These are phyloP conservation scores for Strigamia maritima DNA, from an alignment of 2,888 invertebrate genomes.

Conservation along the genomic window DNA sequence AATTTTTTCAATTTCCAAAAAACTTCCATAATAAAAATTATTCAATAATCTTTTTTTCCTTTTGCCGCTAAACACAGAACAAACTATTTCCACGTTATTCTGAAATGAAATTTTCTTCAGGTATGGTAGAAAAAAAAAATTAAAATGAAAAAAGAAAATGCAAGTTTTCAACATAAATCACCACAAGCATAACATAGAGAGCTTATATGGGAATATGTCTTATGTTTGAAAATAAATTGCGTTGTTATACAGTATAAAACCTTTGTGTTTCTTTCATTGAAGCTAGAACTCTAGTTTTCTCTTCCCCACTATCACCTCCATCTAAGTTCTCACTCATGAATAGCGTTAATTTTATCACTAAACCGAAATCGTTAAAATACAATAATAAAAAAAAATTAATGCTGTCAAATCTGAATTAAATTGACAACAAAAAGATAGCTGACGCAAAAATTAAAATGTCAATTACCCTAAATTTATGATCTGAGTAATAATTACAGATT, in stretches of 20 bases:
- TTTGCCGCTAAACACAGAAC: not conserved
- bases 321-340: not conserved
- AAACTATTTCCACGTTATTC: not conserved
- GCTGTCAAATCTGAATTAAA: not conserved
- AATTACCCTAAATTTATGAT: not conserved
- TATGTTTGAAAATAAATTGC: conserved; percentile 22
- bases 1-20: too few relatives aligned
- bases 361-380: not conserved
- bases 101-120: not conserved
- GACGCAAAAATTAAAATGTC: not conserved
- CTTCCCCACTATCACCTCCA: not conserved
- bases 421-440: not conserved
- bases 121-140: not conserved
- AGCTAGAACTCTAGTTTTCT: conserved; percentile 6
- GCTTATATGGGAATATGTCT: conserved; percentile 19
- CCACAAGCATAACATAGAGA: conserved; percentile 24
- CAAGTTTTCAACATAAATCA: conserved; percentile 16
- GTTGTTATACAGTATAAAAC: conserved; percentile 26
- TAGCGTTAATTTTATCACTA: not conserved
- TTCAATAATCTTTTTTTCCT: not conserved
- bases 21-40: too few relatives aligned
- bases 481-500: not conserved
- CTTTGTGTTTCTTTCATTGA: not conserved
- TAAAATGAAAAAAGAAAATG: conserved; percentile 8
- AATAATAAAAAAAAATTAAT: not conserved